A percentile compares a stretch with the other conserved stretches of the same genome.
Evolutionary conservation across 2,113 vertebrate genomes (phyloP).

Genomic region (Tichodroma muraria): DNA sequence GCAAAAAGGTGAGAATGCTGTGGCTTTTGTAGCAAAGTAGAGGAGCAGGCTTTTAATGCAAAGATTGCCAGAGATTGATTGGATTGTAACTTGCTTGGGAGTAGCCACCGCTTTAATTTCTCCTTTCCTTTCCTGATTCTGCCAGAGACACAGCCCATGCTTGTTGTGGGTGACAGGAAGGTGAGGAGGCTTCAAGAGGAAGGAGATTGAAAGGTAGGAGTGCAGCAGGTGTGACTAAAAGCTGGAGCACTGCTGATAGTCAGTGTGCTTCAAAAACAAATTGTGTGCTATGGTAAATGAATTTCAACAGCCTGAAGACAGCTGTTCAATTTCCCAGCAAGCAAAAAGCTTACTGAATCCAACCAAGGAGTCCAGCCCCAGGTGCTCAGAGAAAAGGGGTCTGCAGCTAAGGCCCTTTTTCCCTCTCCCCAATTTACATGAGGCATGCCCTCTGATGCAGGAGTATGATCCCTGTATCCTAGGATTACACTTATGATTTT

Average conservation of each 20-base stretch:
- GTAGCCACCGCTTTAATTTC: not conserved
- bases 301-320: not conserved
- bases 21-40: not conserved
- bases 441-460: not conserved
- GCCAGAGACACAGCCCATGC: not conserved
- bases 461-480: not conserved
- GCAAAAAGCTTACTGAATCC: not conserved
- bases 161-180: accelerated
- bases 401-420: not conserved
- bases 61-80: not conserved
- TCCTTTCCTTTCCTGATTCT: not conserved
- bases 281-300: not conserved
- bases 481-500: accelerated
- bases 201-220: not conserved
- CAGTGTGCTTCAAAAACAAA: not conserved
- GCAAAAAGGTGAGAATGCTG: not conserved
- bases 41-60: not conserved
- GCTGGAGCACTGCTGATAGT: not conserved
- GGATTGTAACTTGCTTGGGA: not conserved
- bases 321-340: not conserved
- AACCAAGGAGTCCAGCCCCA: not conserved
- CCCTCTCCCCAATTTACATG: not conserved
- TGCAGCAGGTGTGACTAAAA: not conserved
- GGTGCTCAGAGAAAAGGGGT: not conserved
- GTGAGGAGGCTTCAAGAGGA: not conserved